phyloP scores from a whole-genome alignment of 2,797 vertebrate species.

The Tympanoctomys barrerae region DNA sequence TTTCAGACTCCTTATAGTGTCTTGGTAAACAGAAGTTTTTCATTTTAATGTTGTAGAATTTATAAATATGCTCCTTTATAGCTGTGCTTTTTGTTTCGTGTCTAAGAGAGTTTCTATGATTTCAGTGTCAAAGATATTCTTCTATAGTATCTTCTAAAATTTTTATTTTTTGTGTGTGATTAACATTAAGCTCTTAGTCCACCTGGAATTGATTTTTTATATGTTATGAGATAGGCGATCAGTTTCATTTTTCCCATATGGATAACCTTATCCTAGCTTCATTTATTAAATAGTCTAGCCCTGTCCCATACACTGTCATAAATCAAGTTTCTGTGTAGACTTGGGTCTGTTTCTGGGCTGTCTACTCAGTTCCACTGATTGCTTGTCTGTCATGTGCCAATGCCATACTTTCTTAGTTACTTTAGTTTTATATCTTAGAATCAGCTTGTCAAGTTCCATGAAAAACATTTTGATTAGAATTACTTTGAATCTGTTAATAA shows the following conservation, averaged over 20 bases:
- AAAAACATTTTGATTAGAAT: slow-evolving; percentile 65
- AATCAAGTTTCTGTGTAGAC: slow-evolving; percentile 32
- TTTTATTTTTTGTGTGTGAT: slow-evolving; percentile 61
- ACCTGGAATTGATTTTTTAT: slow-evolving; percentile 74
- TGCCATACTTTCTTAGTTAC: slow-evolving; percentile 68
- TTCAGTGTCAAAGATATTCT: slow-evolving; percentile 63
- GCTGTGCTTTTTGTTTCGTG: slow-evolving; percentile 58
- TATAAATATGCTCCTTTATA: slow-evolving; percentile 48
- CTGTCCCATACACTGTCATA: background rate
- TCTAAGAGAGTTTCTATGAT: slow-evolving; percentile 67
- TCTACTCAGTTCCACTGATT: slow-evolving; percentile 18
- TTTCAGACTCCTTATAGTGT: slow-evolving; percentile 55
- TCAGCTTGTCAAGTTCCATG: slow-evolving; percentile 63
- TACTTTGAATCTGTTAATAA: slow-evolving; percentile 69
- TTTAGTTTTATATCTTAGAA: slow-evolving; percentile 56
- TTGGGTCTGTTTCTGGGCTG: slow-evolving; percentile 12
- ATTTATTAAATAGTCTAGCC: slow-evolving; percentile 54
- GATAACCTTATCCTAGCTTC: slow-evolving; percentile 41
- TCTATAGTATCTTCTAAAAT: slow-evolving; percentile 42
- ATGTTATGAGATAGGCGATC: slow-evolving; percentile 58
- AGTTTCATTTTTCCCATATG: slow-evolving; percentile 56
- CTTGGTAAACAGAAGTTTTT: slow-evolving; percentile 71
- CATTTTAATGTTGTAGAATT: slow-evolving; percentile 65
- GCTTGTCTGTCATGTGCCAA: background rate
- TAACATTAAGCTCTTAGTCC: slow-evolving; percentile 48